A percentile compares a stretch with the other conserved stretches of the same genome.
These are phyloP conservation scores for Nymphalis urticae DNA, from an alignment of 2,888 invertebrate species.

Conservation along the genomic window DNA sequence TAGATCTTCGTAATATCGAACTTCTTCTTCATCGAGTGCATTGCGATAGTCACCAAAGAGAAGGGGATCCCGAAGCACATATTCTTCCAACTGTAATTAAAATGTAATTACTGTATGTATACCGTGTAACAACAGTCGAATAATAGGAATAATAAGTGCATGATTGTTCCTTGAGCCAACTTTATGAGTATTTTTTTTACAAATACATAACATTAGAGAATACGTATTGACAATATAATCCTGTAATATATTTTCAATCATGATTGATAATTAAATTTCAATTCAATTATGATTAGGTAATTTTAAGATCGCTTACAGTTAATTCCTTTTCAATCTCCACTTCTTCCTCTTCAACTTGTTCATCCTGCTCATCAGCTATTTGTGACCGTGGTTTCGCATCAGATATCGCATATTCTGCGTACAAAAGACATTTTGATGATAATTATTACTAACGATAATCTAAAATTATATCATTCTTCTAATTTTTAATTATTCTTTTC, in stretches of 20 bases:
- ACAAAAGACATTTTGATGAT: background rate
- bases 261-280: too few species aligned
- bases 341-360: slow-evolving; percentile 55
- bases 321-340: slow-evolving; percentile 61
- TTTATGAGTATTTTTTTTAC: too few species aligned
- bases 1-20: slow-evolving; percentile 92
- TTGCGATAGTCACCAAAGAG: slow-evolving; percentile 95
- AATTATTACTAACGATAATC: background rate
- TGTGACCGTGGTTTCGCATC: slow-evolving; percentile 42
- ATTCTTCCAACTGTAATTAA: slow-evolving; percentile 79
- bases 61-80: slow-evolving; percentile 89
- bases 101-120: slow-evolving; percentile 17
- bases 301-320: slow-evolving; percentile 50
- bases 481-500: background rate
- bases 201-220: too few species aligned
- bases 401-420: slow-evolving; percentile 50
- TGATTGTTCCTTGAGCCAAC: too few species aligned
- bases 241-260: too few species aligned
- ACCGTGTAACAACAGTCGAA: too few species aligned
- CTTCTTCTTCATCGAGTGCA: slow-evolving; percentile 89
- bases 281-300: too few species aligned
- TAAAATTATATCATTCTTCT: background rate
- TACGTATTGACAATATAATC: too few species aligned
- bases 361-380: slow-evolving; percentile 39
- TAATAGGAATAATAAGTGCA: too few species aligned